phyloP scores from a whole-genome alignment of 2,888 invertebrate species.

The Rhyacophila evoluta region DNA sequence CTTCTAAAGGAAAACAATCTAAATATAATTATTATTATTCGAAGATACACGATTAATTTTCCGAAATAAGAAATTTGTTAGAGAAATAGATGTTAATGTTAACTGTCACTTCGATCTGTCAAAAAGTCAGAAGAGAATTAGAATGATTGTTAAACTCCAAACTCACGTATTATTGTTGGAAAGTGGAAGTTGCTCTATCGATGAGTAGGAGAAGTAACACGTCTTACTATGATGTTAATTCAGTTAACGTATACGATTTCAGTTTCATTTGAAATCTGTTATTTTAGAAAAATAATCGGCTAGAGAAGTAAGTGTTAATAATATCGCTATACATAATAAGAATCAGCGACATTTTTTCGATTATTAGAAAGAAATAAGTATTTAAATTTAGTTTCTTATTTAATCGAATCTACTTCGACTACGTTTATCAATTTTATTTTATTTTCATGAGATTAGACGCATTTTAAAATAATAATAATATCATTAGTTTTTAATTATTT shows the following conservation, averaged over 20 bases:
- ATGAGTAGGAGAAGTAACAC: slow-evolving; percentile 38
- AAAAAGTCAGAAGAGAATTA: background rate
- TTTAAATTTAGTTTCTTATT: slow-evolving; percentile 13
- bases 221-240: slow-evolving; percentile 33
- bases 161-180: slow-evolving; percentile 44
- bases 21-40: background rate
- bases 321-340: slow-evolving; percentile 49
- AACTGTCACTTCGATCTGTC: background rate
- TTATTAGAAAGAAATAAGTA: slow-evolving; percentile 26
- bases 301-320: background rate
- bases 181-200: slow-evolving; percentile 54
- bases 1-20: background rate
- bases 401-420: slow-evolving; percentile 28
- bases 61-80: background rate
- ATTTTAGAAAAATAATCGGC: background rate
- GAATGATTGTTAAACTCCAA: background rate
- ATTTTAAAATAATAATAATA: slow-evolving; percentile 35
- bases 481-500: slow-evolving; percentile 25
- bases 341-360: slow-evolving; percentile 45
- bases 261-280: background rate
- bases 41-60: background rate
- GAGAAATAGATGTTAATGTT: background rate
- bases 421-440: slow-evolving; percentile 36
- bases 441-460: slow-evolving; percentile 39
- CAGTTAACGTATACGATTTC: background rate